Evolutionary conservation across 2,888 invertebrate genomes (phyloP), one percentile per base, ranked within the genome.

Genomic region (Yponomeuta cagnagella): DNA sequence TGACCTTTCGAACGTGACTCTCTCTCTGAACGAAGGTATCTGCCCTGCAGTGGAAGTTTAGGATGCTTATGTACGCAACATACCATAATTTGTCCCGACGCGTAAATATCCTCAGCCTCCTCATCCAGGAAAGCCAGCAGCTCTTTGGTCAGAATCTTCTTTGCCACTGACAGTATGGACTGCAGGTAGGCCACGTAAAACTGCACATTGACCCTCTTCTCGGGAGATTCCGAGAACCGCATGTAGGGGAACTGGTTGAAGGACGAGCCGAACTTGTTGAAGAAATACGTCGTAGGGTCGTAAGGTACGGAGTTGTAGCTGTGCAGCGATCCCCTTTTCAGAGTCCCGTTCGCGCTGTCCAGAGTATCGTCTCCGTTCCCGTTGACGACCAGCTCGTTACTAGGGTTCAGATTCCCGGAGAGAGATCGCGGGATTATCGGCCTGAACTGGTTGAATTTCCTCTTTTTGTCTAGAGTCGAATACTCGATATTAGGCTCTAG

Each of bases 391-490:
- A 31, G 65, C 70, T 93, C 93, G 68, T 93, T 89, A 71, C 95
- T 94, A n/a, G 95, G 93, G 76, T 95, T 95, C 63, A 97, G 86
- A 83, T 96, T 96, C 6, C 96, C 96, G 0, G 98, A 98, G 77
- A 98, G 92, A 31, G 98, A 98, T 52, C 98, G 94, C 0, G 98
- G 98, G 81, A 99, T 97, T 68, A 98, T 98, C 0, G 97, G 96
- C 69, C 98, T 93, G 80, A 96, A 96, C 78, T 95, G 96, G 73
- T 95, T 95, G 74, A 95, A 95, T 75, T 94, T 95, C 1, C 94
- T 87, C 74, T 94, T 93, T 37, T 95, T 94, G 76, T 95, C 95
- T 71, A 94, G 85, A 0, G 89, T 86, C 0, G 88, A 89, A 74
- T 92, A 89, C 70, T 92, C 90, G 71, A 90, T 83, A 73, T 84